Evolutionary conservation across 2,113 vertebrate species (phyloP).

Genomic region (Myxocyprinus asiaticus): DNA sequence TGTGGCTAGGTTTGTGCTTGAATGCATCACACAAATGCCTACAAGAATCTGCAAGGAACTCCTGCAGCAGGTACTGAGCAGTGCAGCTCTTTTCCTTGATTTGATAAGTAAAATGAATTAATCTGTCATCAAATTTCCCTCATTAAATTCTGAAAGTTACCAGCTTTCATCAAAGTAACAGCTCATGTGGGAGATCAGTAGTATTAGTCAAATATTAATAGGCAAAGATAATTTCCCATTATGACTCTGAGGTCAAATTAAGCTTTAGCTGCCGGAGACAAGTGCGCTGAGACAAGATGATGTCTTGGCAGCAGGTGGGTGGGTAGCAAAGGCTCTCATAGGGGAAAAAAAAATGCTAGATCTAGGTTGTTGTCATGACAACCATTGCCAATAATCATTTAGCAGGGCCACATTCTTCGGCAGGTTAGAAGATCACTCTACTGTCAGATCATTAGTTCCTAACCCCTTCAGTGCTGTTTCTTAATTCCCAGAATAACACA

Average conservation of each 20-base stretch:
- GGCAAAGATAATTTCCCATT: slow-evolving; percentile 1
- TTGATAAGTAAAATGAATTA: background rate
- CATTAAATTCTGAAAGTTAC: background rate
- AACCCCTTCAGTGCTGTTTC: background rate
- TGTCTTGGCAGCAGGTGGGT: slow-evolving; percentile 6
- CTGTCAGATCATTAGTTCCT: slow-evolving; percentile 18
- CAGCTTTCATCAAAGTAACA: background rate
- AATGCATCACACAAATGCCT: slow-evolving; percentile 72
- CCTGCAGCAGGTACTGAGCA: slow-evolving; percentile 68
- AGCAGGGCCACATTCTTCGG: background rate
- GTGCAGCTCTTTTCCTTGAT: background rate
- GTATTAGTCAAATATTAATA: background rate
- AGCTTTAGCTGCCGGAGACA: background rate
- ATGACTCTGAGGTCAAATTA: background rate
- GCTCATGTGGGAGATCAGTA: background rate
- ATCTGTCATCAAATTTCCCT: background rate
- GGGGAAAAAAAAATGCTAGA: background rate
- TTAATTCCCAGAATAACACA: background rate
- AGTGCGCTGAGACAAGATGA: background rate
- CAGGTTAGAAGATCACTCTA: slow-evolving; percentile 1
- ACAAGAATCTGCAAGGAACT: slow-evolving; percentile 71
- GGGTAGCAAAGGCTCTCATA: slow-evolving; percentile 7
- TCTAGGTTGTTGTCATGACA: slow-evolving; percentile 40
- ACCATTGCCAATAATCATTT: slow-evolving; percentile 23
- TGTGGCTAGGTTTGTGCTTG: slow-evolving; percentile 72